Percentiles rank a stretch among this genome's conserved stretches.
phyloP scores from a whole-genome alignment of 2,113 vertebrate genomes.

The Struthio camelus region DNA sequence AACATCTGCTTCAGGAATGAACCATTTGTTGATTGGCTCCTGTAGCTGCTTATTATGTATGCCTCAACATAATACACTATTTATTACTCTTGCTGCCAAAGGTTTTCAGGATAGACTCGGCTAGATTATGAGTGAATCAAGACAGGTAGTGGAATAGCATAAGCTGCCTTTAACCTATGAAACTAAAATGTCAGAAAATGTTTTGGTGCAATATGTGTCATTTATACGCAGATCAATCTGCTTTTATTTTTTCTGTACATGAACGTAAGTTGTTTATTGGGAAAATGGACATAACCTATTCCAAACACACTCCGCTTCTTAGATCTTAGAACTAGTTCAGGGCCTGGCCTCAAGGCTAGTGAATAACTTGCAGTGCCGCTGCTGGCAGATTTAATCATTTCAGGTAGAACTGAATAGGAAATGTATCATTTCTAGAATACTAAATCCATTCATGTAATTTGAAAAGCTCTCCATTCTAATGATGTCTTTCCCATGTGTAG shows the following conservation, averaged over 20 bases:
- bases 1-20: conserved; percentile 22
- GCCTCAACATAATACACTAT: neutral
- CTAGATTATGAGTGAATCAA: neutral
- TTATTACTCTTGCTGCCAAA: neutral
- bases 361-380: neutral
- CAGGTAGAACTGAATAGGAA: neutral
- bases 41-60: neutral
- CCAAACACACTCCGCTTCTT: neutral
- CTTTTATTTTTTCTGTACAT: neutral
- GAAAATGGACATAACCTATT: neutral
- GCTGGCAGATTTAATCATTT: neutral
- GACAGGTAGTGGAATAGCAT: neutral
- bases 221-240: too few relatives aligned
- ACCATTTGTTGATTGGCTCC: neutral
- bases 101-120: neutral
- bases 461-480: neutral
- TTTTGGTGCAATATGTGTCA: rapidly evolving
- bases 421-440: neutral
- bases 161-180: neutral
- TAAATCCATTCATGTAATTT: neutral
- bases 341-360: too few relatives aligned
- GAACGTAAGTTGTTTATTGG: rapidly evolving
- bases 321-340: neutral
- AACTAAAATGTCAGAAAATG: neutral
- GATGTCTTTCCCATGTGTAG: too few relatives aligned